phyloP scores from a whole-genome alignment of 2,797 vertebrate genomes.

The Manis javanica region DNA sequence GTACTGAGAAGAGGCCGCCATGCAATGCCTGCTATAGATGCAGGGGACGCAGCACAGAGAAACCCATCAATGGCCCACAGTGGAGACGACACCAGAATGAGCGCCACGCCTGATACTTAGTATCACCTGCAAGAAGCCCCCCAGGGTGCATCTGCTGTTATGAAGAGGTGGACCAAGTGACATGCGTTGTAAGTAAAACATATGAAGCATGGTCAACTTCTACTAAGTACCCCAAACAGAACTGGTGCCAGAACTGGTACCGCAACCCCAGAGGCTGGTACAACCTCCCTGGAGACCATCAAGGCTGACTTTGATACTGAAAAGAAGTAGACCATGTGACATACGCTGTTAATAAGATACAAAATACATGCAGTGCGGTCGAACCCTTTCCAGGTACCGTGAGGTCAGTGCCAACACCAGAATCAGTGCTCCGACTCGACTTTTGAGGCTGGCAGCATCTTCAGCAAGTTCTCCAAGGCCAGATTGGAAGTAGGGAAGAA shows the following conservation, averaged over 20 bases:
- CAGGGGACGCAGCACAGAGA: neutral
- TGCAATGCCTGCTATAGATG: constrained; percentile 42
- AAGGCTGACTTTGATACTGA: neutral
- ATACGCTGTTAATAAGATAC: constrained; percentile 22
- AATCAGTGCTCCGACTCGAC: neutral
- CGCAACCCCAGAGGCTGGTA: neutral
- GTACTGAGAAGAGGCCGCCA: constrained; percentile 50
- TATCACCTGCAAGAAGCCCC: neutral
- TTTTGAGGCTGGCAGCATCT: neutral
- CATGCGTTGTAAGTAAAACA: constrained; percentile 67
- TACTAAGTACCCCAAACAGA: neutral
- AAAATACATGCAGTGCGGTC: constrained; percentile 68
- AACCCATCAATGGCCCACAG: neutral
- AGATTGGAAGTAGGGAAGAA: neutral
- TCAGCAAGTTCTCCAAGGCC: neutral
- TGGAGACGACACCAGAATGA: neutral
- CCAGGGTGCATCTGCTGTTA: neutral
- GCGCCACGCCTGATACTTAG: neutral
- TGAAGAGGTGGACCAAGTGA: neutral
- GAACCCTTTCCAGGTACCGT: constrained; percentile 69
- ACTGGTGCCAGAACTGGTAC: neutral
- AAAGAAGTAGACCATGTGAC: neutral
- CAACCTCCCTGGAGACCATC: neutral
- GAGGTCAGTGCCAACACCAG: neutral
- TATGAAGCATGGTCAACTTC: constrained; percentile 49